A percentile compares a stretch with the other conserved stretches of the same genome.
These are phyloP conservation scores for Polypterus bichir DNA, from an alignment of 2,113 vertebrate species.

Conservation along the genomic window DNA sequence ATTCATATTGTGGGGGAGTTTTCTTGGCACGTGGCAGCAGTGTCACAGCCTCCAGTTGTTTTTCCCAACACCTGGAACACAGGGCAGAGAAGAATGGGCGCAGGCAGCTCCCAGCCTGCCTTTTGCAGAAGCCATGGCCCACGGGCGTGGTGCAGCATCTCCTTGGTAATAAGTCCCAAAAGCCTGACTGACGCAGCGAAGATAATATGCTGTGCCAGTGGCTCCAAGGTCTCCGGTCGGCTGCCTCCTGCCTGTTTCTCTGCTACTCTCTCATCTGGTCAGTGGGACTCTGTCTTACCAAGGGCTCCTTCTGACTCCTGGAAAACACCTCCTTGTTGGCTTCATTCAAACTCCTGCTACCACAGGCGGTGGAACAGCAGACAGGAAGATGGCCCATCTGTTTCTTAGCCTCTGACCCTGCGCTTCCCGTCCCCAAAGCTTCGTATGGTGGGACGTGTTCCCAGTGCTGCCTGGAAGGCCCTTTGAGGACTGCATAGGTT, in stretches of 20 bases:
- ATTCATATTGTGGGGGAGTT: too few relatives aligned
- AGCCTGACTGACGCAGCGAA: slow-evolving; percentile 24
- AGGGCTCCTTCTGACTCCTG: neutral
- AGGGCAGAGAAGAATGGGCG: neutral
- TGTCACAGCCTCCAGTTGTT: too few relatives aligned
- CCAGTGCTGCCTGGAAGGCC: too few relatives aligned
- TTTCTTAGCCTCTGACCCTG: slow-evolving; percentile 7
- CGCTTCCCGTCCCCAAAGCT: neutral
- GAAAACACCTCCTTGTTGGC: neutral
- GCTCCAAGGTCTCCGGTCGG: neutral
- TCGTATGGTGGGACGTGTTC: neutral
- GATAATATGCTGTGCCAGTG: neutral
- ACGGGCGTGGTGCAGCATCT: slow-evolving; percentile 31
- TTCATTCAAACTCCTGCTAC: neutral
- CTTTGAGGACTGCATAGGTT: too few relatives aligned
- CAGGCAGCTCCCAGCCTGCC: neutral
- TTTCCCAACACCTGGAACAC: too few relatives aligned
- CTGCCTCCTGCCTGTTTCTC: neutral
- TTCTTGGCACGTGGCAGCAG: too few relatives aligned
- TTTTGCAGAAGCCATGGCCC: slow-evolving; percentile 36
- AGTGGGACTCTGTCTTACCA: too few relatives aligned
- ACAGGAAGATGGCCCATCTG: slow-evolving; percentile 1
- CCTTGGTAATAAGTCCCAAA: slow-evolving; percentile 32
- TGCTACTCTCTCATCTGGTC: neutral
- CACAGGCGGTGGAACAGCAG: neutral